Evolutionary conservation across 2,888 invertebrate species (phyloP), one percentile per base, ranked within the genome.

Genomic region (Kuschelorhynchus macadamiae): DNA sequence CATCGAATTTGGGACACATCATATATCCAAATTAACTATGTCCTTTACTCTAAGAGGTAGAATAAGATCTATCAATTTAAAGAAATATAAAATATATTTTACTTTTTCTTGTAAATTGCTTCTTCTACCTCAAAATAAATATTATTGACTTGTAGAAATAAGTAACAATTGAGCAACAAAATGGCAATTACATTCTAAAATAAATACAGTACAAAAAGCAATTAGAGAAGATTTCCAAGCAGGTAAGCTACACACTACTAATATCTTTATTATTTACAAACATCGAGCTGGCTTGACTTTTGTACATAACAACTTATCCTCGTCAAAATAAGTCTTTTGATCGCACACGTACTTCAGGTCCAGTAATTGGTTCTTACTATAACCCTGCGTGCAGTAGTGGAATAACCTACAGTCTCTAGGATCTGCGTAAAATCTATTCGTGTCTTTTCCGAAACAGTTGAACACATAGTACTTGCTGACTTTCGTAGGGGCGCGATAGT

Each of bases 321-420:
- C 85, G 74, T 88, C 86, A 74, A 87, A 88, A 71, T 80, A 83
- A 36, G 88, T 88, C 64, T 86, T 86, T 66, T 85, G 82, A 76
- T 88, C 88, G 79, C 88, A 89, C 12, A 87, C 87, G 74, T 88
- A 89, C 74, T 87, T 86, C 80, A 88, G 86, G 77, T 88, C 87
- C 33, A 88, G 80, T 67, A 88, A 83, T 77, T 88, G 88, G 67
- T 84, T 83, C 63, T 83, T 79, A 18, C 85, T 85, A 74, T 87
- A 88, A 9, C 88, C 88, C n/a, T 85, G 85, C 2, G 88, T 87
- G 77, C 88, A 89, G 72, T 88, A 88, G 76, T 89, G 88, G 75
- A 89, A 88, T 71, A 88, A 79, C 69, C 87, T 83, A 72, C 88
- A 88, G 77, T 88, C 87, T 66, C 86, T 82, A 47, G 84, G 83